These are phyloP conservation scores for Phanerotoma sp. DNA, from an alignment of 2,888 invertebrate genomes.

Conservation along the genomic window DNA sequence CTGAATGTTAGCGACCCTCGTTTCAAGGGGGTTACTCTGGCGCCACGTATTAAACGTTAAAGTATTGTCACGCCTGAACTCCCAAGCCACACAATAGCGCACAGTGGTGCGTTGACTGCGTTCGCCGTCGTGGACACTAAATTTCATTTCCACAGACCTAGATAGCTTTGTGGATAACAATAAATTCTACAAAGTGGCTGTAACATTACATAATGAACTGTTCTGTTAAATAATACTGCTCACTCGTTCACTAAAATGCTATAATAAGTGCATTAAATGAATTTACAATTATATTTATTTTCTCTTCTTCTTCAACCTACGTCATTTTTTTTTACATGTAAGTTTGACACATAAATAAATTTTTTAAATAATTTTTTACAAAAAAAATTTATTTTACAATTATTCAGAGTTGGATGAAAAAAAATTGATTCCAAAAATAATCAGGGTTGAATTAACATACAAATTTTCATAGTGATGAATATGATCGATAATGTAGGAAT, in stretches of 20 bases:
- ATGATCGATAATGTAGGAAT: no score
- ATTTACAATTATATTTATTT: background rate
- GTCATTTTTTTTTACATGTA: no score
- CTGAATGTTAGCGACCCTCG: slow-evolving; percentile 16
- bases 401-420: no score
- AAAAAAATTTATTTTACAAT: no score
- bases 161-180: slow-evolving; percentile 3
- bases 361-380: no score
- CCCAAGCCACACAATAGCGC: slow-evolving; percentile 14
- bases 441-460: no score
- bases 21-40: background rate
- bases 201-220: slow-evolving; percentile 14
- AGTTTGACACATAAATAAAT: no score
- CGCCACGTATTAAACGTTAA: slow-evolving; percentile 32
- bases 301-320: no score
- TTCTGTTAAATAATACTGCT: background rate
- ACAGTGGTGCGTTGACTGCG: slow-evolving; percentile 23
- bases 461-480: no score
- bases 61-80: slow-evolving; percentile 28
- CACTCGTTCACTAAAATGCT: background rate
- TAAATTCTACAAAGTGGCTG: background rate
- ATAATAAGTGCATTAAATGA: no score
- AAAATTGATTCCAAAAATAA: no score
- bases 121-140: slow-evolving; percentile 5
- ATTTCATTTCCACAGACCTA: slow-evolving; percentile 8